Evolutionary conservation across 1,140 invertebrate species (phyloP).

Genomic region (Chrysomallon squamiferum): DNA sequence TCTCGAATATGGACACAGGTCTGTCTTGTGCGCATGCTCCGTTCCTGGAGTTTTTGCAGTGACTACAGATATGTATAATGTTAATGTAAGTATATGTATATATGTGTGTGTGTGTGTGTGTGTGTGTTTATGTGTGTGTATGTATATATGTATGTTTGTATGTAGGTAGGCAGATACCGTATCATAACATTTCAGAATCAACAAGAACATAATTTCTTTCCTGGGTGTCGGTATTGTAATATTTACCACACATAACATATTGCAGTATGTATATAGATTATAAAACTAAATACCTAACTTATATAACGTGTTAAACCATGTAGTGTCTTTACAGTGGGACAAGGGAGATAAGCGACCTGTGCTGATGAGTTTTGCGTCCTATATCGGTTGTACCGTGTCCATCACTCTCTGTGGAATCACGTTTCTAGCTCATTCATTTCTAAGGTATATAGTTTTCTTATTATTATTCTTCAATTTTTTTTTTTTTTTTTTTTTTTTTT

Average conservation of each 20-base stretch:
- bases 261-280: too few species aligned
- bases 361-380: constrained; percentile 60
- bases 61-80: constrained; percentile 62
- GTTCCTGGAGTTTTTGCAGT: constrained; percentile 53
- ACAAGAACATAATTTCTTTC: too few species aligned
- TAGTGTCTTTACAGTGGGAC: constrained; percentile 62
- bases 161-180: too few species aligned
- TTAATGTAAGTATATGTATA: constrained; percentile 50
- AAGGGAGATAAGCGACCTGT: constrained; percentile 52
- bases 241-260: too few species aligned
- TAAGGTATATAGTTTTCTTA: constrained; percentile 40
- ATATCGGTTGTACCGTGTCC: constrained; percentile 58
- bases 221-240: too few species aligned
- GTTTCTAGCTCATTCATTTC: constrained; percentile 52
- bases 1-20: constrained; percentile 14
- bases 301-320: too few species aligned
- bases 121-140: constrained; percentile 20
- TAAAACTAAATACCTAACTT: too few species aligned
- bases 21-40: constrained; percentile 46
- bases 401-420: constrained; percentile 53
- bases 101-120: constrained; percentile 14
- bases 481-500: constrained; percentile 9
- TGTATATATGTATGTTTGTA: neutral
- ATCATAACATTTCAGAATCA: too few species aligned
- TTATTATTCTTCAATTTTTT: too few species aligned